Conservation (phyloP, 2,113 vertebrate species). For the Chinchilla lanigera region DNA sequence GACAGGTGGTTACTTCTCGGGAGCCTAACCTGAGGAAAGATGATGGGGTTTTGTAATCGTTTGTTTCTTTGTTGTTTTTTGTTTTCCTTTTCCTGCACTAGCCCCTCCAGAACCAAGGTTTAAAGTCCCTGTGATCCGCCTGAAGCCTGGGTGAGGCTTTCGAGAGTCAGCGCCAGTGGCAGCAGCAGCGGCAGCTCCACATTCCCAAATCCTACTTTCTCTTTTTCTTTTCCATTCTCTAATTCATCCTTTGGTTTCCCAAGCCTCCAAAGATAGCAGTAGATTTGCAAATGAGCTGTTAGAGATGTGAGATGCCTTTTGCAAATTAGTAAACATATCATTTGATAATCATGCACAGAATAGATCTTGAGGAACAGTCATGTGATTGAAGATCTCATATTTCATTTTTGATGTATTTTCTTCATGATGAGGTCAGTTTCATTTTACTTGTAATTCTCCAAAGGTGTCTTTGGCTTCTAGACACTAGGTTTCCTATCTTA, state of each 20-base stretch:
- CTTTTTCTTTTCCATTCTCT: neutral
- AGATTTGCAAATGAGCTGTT: neutral
- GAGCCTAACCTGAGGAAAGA: neutral
- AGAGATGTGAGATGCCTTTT: neutral
- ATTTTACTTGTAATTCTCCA: constrained; percentile 15
- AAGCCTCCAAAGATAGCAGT: neutral
- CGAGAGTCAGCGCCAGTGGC: neutral
- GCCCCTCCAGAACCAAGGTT: neutral
- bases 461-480: neutral
- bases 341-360: neutral
- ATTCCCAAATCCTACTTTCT: neutral
- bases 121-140: neutral
- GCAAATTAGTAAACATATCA: neutral
- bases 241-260: neutral
- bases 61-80: neutral
- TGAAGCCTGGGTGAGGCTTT: neutral
- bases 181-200: neutral
- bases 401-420: neutral
- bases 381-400: neutral
- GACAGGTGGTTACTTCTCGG: neutral
- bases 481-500: neutral
- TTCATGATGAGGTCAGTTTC: neutral
- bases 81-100: neutral
- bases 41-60: neutral
- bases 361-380: neutral